Percentiles rank a stretch among this genome's conserved stretches.
These are phyloP conservation scores for Leptinotarsa juncta DNA, from an alignment of 2,888 invertebrate species.

Conservation along the genomic window DNA sequence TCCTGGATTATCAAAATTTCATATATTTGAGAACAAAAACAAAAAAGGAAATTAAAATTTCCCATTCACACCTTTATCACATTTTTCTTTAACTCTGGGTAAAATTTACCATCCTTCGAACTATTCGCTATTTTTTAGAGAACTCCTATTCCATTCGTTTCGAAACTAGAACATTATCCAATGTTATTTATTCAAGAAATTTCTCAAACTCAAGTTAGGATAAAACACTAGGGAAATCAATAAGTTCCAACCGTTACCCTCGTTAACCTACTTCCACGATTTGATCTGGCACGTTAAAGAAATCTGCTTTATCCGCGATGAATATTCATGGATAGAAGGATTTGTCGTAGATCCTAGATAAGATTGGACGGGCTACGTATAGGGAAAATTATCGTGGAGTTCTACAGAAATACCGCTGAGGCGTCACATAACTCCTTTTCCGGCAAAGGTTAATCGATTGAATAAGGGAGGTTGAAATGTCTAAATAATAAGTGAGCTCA, in stretches of 20 bases:
- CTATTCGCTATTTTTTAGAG: neutral
- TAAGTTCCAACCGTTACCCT: constrained; percentile 14
- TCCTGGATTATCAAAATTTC: too few species aligned
- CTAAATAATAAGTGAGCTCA: too few species aligned
- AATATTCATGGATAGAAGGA: constrained; percentile 5
- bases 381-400: neutral
- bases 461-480: too few species aligned
- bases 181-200: constrained; percentile 6
- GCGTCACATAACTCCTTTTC: neutral
- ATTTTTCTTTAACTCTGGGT: neutral
- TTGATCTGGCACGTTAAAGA: constrained; percentile 6
- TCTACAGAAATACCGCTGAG: neutral
- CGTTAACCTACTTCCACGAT: constrained; percentile 9
- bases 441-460: neutral
- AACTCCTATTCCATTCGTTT: neutral
- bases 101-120: neutral
- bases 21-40: too few species aligned
- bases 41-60: too few species aligned
- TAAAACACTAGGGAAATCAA: neutral
- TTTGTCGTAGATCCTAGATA: neutral
- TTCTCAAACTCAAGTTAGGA: neutral
- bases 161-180: neutral
- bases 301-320: constrained; percentile 7
- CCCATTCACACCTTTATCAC: too few species aligned
- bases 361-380: neutral